Conservation (phyloP, 2,888 invertebrate species). For the Nipponacmea schrenckii region DNA sequence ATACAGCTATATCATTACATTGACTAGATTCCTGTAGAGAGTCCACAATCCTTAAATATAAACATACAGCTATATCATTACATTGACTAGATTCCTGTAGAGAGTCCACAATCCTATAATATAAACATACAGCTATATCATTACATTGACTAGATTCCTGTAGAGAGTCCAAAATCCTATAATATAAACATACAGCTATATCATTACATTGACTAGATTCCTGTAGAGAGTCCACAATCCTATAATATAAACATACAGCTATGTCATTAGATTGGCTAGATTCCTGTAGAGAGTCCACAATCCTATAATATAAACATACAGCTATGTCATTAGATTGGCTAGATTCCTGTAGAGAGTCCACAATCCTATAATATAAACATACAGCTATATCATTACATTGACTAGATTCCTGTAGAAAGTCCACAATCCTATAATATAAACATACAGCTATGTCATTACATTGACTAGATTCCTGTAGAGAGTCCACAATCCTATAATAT, state of each 20-base stretch:
- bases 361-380: constrained; percentile 74
- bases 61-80: constrained; percentile 74
- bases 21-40: constrained; percentile 92
- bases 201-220: constrained; percentile 88
- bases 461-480: too few species aligned
- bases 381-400: constrained; percentile 77
- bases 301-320: constrained; percentile 72
- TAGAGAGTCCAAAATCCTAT: constrained; percentile 89
- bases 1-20: constrained; percentile 76
- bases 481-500: too few species aligned
- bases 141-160: constrained; percentile 89
- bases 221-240: constrained; percentile 92
- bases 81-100: constrained; percentile 91
- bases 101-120: constrained; percentile 85
- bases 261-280: constrained; percentile 85
- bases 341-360: constrained; percentile 93
- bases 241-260: constrained; percentile 67
- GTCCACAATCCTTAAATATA: constrained; percentile 81
- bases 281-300: constrained; percentile 93
- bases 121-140: constrained; percentile 72
- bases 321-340: constrained; percentile 81
- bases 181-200: constrained; percentile 68
- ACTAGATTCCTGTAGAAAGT: constrained; percentile 93
- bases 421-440: constrained; percentile 79
- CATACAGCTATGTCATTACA: not conserved